Conservation (phyloP, 2,797 vertebrate genomes). For the Apogon talboti region DNA sequence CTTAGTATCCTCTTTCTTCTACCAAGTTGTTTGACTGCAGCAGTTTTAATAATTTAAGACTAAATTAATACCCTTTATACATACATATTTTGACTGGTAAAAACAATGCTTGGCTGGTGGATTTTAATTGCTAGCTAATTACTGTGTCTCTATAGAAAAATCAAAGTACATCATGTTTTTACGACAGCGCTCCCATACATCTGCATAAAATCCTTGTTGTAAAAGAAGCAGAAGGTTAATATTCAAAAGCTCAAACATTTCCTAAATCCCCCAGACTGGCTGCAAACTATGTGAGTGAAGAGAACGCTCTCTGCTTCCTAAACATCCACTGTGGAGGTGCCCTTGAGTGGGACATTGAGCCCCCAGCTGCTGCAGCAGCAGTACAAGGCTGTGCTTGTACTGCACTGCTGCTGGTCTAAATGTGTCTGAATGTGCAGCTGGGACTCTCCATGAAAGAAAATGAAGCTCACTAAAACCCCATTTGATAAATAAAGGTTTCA, state of each 20-base stretch:
- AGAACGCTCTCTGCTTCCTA: constrained; percentile 19
- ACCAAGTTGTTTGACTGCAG: too few species aligned
- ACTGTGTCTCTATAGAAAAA: too few species aligned
- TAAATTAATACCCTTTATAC: too few species aligned
- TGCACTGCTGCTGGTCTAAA: constrained; percentile 22
- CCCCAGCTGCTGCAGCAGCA: constrained; percentile 44
- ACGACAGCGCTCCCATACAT: too few species aligned
- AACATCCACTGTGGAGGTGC: constrained; percentile 37
- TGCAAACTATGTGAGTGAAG: constrained; percentile 13
- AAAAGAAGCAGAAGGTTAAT: constrained; percentile 3
- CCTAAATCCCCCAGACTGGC: not conserved
- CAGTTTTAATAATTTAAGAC: too few species aligned
- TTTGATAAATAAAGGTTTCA: constrained; percentile 35
- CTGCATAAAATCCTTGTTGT: too few species aligned
- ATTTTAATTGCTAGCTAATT: too few species aligned
- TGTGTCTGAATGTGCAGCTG: constrained; percentile 34
- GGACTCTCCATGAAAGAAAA: constrained; percentile 23
- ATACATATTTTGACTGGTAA: too few species aligned
- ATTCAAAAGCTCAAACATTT: constrained; percentile 17
- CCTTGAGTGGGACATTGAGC: constrained; percentile 48
- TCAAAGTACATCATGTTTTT: too few species aligned
- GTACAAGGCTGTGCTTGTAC: constrained; percentile 44
- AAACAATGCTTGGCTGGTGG: too few species aligned
- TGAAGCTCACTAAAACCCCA: constrained; percentile 12
- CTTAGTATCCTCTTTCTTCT: too few species aligned